Percentiles rank a stretch among this genome's conserved stretches.
Conservation (phyloP, 2,888 invertebrate species). For the Glyphotaelius pellucidus region DNA sequence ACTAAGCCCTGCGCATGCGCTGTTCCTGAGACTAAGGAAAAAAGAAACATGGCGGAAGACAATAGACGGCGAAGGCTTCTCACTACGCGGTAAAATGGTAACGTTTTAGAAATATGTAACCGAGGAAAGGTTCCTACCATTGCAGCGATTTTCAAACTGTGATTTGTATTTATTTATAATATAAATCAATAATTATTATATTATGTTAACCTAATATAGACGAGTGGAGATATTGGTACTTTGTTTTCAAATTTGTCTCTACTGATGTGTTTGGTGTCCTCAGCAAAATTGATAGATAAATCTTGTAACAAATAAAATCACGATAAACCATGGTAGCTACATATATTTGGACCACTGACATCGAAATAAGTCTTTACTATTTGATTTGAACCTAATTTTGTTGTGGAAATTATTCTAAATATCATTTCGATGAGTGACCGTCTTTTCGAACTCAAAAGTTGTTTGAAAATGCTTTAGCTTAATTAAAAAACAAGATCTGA, state of each 20-base stretch:
- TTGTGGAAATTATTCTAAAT: too few species aligned
- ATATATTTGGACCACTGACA: too few species aligned
- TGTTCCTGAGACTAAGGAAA: slow-evolving; percentile 12
- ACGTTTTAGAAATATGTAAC: slow-evolving; percentile 19
- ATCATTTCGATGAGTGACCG: too few species aligned
- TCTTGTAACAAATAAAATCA: background rate
- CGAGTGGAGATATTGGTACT: too few species aligned
- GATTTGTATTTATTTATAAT: background rate
- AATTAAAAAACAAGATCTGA: too few species aligned
- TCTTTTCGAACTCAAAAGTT: too few species aligned
- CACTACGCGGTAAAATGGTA: slow-evolving; percentile 34
- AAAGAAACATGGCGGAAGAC: slow-evolving; percentile 34
- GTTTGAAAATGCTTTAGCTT: too few species aligned
- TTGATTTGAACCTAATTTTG: too few species aligned
- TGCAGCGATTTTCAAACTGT: background rate
- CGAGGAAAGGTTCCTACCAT: background rate
- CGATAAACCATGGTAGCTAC: too few species aligned
- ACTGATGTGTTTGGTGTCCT: too few species aligned
- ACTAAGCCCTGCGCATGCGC: slow-evolving; percentile 20
- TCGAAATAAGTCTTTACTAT: too few species aligned
- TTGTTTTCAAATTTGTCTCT: too few species aligned
- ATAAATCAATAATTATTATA: background rate
- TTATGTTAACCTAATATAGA: background rate
- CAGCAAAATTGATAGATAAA: background rate
- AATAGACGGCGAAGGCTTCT: slow-evolving; percentile 32